These are phyloP conservation scores for Melieria omissa DNA, from an alignment of 2,888 invertebrate genomes.

Conservation along the genomic window DNA sequence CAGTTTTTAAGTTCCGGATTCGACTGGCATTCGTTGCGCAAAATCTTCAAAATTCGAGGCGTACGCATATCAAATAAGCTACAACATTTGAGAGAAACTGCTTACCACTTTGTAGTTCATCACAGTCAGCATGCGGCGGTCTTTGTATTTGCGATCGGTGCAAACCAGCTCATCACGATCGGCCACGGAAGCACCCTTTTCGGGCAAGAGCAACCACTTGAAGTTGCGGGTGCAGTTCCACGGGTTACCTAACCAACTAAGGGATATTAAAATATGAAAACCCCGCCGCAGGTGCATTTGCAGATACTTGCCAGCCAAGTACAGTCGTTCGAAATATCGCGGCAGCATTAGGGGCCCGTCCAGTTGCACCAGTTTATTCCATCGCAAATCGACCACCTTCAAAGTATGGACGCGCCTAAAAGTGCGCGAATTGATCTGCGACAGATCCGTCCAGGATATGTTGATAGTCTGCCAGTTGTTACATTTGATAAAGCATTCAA, in stretches of 20 bases:
- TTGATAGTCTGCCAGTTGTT: conserved; percentile 56
- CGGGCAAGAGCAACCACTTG: conserved; percentile 61
- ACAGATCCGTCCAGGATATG: conserved; percentile 65
- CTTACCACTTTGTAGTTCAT: conserved; percentile 63
- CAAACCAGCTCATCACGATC: conserved; percentile 62
- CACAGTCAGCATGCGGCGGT: conserved; percentile 60
- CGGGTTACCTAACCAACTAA: conserved; percentile 57
- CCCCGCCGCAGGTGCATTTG: background rate
- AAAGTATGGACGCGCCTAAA: conserved; percentile 59
- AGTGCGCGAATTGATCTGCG: conserved; percentile 56
- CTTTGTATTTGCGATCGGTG: conserved; percentile 62
- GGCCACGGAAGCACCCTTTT: conserved; percentile 56
- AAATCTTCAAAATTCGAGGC: conserved; percentile 46
- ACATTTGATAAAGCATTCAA: background rate
- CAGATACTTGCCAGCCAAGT: conserved; percentile 56
- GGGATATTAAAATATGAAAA: conserved; percentile 36
- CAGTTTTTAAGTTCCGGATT: conserved; percentile 63
- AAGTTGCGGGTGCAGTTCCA: conserved; percentile 66
- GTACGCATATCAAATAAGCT: background rate
- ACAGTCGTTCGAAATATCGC: conserved; percentile 56
- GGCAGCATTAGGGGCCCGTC: conserved; percentile 60
- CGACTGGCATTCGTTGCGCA: conserved; percentile 59
- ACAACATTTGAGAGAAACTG: background rate
- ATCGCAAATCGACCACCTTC: conserved; percentile 62
- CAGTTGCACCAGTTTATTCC: conserved; percentile 63